Percentiles rank a stretch among this genome's conserved stretches.
phyloP scores from a whole-genome alignment of 2,888 invertebrate genomes.

The Pimpla rufipes region DNA sequence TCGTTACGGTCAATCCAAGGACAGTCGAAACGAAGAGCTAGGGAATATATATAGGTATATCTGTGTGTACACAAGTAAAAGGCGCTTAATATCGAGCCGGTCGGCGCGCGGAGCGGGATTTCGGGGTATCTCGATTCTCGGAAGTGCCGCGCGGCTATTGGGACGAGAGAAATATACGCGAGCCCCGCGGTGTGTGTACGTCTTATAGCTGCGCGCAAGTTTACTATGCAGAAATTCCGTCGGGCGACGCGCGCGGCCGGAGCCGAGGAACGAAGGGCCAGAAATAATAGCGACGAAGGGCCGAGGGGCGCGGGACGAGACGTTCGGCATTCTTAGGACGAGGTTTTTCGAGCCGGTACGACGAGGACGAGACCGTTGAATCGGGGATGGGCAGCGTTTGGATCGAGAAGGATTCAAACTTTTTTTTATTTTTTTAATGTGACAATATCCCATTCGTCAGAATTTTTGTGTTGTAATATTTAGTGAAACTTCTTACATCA shows the following conservation, averaged over 20 bases:
- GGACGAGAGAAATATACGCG: not conserved
- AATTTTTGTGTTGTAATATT: not conserved
- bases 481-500: no score
- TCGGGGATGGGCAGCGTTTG: no score
- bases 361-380: not conserved
- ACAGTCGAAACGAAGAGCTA: slow-evolving; percentile 44
- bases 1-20: slow-evolving; percentile 44
- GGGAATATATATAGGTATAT: not conserved
- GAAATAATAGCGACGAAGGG: slow-evolving; percentile 1
- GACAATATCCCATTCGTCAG: no score
- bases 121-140: slow-evolving; percentile 52
- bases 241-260: not conserved
- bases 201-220: not conserved
- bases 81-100: slow-evolving; percentile 46
- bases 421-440: no score
- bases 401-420: not conserved
- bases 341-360: slow-evolving; percentile 11
- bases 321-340: slow-evolving; percentile 2
- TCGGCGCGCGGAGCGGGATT: slow-evolving; percentile 12
- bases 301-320: slow-evolving; percentile 28
- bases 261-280: not conserved
- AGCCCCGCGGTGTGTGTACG: not conserved
- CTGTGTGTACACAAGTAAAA: slow-evolving; percentile 18
- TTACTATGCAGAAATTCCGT: not conserved
- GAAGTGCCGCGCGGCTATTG: slow-evolving; percentile 32